Base-by-base conservation (phyloP, 2,113 vertebrate species). In the Panthera leo region DNA sequence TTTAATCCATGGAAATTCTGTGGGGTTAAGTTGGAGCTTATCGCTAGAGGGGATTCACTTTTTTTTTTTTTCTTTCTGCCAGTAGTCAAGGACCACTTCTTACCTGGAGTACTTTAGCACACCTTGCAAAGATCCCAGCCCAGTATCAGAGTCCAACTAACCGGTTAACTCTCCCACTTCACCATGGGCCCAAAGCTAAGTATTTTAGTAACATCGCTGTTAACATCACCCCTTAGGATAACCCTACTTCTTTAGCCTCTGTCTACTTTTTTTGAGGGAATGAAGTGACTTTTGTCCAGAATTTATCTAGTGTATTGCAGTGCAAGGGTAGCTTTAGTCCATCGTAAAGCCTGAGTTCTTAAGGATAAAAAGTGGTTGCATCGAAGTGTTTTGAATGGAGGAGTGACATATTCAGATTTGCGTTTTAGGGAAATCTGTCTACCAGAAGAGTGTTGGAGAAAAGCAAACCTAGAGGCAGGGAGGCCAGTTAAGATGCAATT, bases 381-480 rank as follows among this genome's bases (percentile, higher is more conserved):
- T n/a, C 78, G n/a, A 89, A 83, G 53, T 67, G 13, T 96, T 90
- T 95, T 91, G 75, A 92, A 51, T 88, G 29, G n/a, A 88, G 27
- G 71, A 79, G 3, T 94, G 55, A 91, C 39, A 78, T 58, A 89
- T 27, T 61, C 65, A 82, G n/a, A 73, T 91, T 85, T 96, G 67
- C 23, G 75, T 93, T 92, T 96, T 83, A 85, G 65, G 94, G 93
- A 96, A 89, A 48, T 85, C 18, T 83, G 0, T 68, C 58, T 78
- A 36, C 45, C 48, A 51, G 61, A 75, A 82, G 63, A 94, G 34
- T 82, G 9, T 87, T 93, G 48, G 39, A 95, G 58, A 95, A 25
- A 93, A 92, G 23, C 71, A 88, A 85, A 89, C 39, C 15, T 95
- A 63, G 14, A 87, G 63, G 48, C 13, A 89, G 39, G 65, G 82